phyloP scores from a whole-genome alignment of 2,113 vertebrate genomes.

The Bostrychus sinensis region DNA sequence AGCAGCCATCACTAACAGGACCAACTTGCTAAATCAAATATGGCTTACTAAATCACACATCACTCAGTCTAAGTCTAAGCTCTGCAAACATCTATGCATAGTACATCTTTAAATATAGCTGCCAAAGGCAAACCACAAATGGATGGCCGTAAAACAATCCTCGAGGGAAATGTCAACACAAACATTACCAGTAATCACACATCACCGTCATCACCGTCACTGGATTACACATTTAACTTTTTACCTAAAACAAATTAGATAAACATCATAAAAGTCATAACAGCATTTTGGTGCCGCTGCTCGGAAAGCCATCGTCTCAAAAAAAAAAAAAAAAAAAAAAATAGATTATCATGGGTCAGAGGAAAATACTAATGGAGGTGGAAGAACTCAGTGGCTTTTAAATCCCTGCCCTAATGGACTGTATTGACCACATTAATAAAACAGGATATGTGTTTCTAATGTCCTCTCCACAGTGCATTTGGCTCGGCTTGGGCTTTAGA shows the following conservation, averaged over 20 bases:
- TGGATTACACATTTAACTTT: not conserved
- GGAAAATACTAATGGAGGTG: conserved; percentile 71
- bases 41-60: conserved; percentile 1
- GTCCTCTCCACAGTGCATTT: conserved; percentile 76
- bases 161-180: not conserved
- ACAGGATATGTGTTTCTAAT: conserved; percentile 79
- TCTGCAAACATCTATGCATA: not conserved
- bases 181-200: not conserved
- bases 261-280: not conserved
- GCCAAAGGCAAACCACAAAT: not conserved
- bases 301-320: conserved; percentile 1
- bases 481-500: conserved; percentile 49
- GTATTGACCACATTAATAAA: conserved; percentile 81
- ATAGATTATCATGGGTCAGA: conserved; percentile 52
- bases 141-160: not conserved
- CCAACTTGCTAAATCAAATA: not conserved
- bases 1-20: not conserved
- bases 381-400: conserved; percentile 69
- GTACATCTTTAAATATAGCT: not conserved
- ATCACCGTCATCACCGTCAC: not conserved
- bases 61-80: not conserved
- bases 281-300: conserved; percentile 9
- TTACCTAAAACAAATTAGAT: conserved; percentile 3
- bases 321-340: conserved; percentile 32
- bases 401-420: conserved; percentile 77